Evolutionary conservation across 1,140 invertebrate species (phyloP).

Genomic region (Sycophaga agraensis): DNA sequence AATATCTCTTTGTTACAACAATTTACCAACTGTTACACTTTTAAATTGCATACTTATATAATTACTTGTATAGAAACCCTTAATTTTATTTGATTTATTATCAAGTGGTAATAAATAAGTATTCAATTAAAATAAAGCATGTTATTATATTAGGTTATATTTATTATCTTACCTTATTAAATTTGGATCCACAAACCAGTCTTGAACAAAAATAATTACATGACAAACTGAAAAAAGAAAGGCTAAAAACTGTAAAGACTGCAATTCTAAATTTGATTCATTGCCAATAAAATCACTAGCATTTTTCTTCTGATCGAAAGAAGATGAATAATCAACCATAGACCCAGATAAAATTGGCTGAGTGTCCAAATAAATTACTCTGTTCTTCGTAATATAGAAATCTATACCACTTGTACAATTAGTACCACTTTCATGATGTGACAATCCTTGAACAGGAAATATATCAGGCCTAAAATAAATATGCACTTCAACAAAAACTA

Average conservation of each 20-base stretch:
- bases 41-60: no score
- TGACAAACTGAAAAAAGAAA: constrained; percentile 89
- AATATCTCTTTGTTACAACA: no score
- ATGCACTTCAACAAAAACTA: not conserved
- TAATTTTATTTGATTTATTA: no score
- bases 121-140: not conserved
- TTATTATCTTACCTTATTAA: constrained; percentile 61
- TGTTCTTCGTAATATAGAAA: constrained; percentile 64
- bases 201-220: constrained; percentile 80
- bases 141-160: not conserved
- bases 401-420: constrained; percentile 68
- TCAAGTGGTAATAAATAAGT: not conserved
- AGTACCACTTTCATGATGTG: constrained; percentile 57
- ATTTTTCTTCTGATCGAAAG: constrained; percentile 60
- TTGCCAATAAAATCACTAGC: constrained; percentile 62
- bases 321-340: constrained; percentile 60
- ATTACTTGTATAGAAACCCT: no score
- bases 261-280: constrained; percentile 70
- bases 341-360: constrained; percentile 69
- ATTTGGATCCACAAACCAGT: constrained; percentile 82
- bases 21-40: no score
- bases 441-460: constrained; percentile 57
- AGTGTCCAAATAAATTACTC: constrained; percentile 66
- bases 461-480: constrained; percentile 44
- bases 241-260: constrained; percentile 77